Evolutionary conservation across 2,888 invertebrate genomes (phyloP).

Genomic region (Eupithecia insigniata): DNA sequence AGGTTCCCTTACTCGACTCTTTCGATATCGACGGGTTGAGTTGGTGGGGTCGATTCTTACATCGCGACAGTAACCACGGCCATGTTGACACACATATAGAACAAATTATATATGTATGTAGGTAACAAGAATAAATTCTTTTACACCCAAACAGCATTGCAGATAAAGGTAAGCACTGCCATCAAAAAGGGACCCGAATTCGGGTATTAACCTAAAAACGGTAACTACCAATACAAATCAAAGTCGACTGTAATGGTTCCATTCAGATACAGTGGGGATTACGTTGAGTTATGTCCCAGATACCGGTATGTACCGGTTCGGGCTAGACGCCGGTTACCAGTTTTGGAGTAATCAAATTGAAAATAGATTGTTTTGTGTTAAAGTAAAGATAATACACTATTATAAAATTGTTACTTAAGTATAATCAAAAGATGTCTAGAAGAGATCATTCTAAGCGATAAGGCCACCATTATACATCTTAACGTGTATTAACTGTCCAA

Average conservation of each 20-base stretch:
- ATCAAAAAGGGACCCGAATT: constrained; percentile 41
- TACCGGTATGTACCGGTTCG: constrained; percentile 11
- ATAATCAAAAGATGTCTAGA: background rate
- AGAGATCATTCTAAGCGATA: background rate
- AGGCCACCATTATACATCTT: background rate
- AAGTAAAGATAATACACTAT: background rate
- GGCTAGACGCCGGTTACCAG: constrained; percentile 9
- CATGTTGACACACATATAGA: background rate
- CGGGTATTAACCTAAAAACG: constrained; percentile 48
- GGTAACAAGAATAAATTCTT: background rate
- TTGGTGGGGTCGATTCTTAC: no score
- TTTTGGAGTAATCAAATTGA: background rate
- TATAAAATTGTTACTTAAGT: background rate
- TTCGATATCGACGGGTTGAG: no score
- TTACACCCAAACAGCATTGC: background rate
- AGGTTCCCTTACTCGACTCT: no score
- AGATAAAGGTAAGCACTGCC: constrained; percentile 25
- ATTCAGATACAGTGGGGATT: constrained; percentile 38
- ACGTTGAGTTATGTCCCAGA: constrained; percentile 22
- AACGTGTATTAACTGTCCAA: background rate
- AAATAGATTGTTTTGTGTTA: background rate
- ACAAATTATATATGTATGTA: background rate
- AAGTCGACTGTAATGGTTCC: constrained; percentile 46
- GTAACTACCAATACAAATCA: constrained; percentile 50
- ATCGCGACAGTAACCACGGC: no score